A percentile compares a stretch with the other conserved stretches of the same genome.
These are phyloP conservation scores for Micoletzkya japonica DNA, from an alignment of 2,888 invertebrate genomes.

Conservation along the genomic window DNA sequence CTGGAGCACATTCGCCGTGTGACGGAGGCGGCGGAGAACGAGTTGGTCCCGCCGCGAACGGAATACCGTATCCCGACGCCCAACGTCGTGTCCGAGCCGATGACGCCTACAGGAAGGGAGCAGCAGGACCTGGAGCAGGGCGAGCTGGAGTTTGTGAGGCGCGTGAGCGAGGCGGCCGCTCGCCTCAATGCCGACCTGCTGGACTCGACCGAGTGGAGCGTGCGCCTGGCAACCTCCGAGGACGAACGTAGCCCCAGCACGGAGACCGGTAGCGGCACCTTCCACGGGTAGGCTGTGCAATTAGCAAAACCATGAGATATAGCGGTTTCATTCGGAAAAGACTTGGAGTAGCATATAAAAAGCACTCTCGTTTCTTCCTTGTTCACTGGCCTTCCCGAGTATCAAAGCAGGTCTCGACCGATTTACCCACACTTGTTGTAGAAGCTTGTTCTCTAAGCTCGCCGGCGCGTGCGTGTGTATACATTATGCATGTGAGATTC, in stretches of 20 bases:
- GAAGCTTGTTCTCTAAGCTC: no score
- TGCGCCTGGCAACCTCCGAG: constrained; percentile 22
- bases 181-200: constrained; percentile 1
- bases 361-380: no score
- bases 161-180: background rate
- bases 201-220: constrained; percentile 23
- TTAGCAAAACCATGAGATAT: no score
- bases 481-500: no score
- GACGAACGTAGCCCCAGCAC: background rate
- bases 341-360: no score
- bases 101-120: background rate
- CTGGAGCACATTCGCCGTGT: constrained; percentile 9
- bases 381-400: no score
- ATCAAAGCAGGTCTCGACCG: no score
- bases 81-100: background rate
- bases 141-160: constrained; percentile 16
- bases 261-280: no score
- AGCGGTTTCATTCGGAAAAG: no score
- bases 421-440: no score
- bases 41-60: background rate
- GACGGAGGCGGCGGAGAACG: constrained; percentile 16
- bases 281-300: no score
- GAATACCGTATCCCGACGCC: background rate
- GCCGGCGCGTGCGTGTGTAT: no score
- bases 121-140: constrained; percentile 23